Percentiles rank a stretch among this genome's conserved stretches.
These are phyloP conservation scores for Acanthisitta chloris DNA, from an alignment of 2,113 vertebrate species.

Conservation along the genomic window DNA sequence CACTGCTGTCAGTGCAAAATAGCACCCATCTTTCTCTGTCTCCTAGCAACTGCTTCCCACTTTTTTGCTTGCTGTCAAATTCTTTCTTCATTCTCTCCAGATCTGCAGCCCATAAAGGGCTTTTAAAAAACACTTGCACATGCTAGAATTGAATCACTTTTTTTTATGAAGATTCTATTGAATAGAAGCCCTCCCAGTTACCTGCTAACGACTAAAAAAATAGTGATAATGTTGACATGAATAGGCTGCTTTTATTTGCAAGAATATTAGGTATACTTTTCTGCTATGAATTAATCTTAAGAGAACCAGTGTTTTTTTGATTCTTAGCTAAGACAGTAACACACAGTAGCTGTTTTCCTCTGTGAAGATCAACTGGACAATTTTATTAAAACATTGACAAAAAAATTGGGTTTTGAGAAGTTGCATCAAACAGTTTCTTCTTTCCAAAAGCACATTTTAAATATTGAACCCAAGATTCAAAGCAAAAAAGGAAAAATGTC, in stretches of 20 bases:
- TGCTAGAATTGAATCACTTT: background rate
- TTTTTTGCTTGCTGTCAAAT: slow-evolving; percentile 25
- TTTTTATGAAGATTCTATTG: background rate
- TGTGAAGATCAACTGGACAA: background rate
- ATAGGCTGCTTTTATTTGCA: background rate
- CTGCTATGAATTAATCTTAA: background rate
- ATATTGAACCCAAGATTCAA: background rate
- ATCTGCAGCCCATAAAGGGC: background rate
- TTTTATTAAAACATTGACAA: background rate
- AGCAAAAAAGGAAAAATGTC: background rate
- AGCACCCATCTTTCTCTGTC: background rate
- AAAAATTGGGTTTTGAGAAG: background rate
- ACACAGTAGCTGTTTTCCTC: background rate
- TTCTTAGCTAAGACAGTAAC: background rate
- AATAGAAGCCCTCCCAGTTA: background rate
- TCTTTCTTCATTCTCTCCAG: slow-evolving; percentile 5
- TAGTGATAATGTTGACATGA: background rate
- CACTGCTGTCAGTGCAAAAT: background rate
- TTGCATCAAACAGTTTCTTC: background rate
- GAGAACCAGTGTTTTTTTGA: background rate
- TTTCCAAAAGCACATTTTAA: background rate
- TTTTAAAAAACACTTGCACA: background rate
- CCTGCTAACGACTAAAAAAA: background rate
- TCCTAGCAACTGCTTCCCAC: slow-evolving; percentile 53
- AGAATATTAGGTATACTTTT: background rate